Conservation (phyloP, 2,113 vertebrate genomes). For the Crypturellus undulatus region DNA sequence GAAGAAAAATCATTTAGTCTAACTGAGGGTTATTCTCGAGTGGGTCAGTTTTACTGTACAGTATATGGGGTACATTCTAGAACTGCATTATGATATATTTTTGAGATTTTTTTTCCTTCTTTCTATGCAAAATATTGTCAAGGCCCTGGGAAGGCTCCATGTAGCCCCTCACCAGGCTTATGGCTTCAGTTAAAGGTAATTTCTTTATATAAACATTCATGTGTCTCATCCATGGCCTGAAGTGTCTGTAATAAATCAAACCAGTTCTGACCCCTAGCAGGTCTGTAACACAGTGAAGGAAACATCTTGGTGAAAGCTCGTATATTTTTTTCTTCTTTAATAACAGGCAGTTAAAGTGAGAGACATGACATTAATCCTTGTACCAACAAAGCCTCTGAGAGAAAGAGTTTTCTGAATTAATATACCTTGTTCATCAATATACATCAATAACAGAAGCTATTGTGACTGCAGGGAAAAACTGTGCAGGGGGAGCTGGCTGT, state of each 20-base stretch:
- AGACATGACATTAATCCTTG: neutral
- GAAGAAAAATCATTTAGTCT: neutral
- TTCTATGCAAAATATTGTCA: neutral
- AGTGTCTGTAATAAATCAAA: neutral
- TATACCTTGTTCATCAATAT: neutral
- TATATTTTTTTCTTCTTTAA: neutral
- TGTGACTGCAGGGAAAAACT: neutral
- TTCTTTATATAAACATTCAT: conserved; percentile 17
- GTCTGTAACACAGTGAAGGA: neutral
- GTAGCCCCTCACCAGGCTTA: neutral
- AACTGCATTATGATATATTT: neutral
- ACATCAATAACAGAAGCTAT: neutral
- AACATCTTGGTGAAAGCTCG: neutral
- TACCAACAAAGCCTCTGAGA: neutral
- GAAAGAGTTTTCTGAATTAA: neutral
- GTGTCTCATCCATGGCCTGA: neutral
- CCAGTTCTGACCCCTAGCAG: neutral
- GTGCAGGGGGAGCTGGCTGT: neutral
- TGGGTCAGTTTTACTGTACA: neutral
- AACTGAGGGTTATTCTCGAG: neutral
- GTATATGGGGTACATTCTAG: neutral
- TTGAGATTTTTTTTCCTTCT: neutral
- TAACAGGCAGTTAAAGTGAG: neutral
- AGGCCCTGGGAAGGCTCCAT: neutral
- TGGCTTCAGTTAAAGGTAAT: conserved; percentile 39